phyloP scores from a whole-genome alignment of 2,888 invertebrate species.

The Phania funesta region DNA sequence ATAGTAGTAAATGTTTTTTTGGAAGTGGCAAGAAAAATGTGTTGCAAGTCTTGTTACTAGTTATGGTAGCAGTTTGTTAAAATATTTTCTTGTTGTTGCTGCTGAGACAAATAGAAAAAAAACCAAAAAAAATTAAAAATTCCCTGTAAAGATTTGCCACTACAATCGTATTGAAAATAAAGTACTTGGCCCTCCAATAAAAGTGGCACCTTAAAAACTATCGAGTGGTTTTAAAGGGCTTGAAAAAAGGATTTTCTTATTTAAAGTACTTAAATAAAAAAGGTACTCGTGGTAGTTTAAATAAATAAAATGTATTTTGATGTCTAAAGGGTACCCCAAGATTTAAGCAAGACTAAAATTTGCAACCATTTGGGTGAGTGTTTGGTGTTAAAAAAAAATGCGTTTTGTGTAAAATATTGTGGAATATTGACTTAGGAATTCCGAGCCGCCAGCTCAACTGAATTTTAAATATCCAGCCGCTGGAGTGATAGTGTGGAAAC shows the following conservation, averaged over 20 bases:
- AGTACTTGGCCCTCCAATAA: not conserved
- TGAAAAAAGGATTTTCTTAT: not conserved
- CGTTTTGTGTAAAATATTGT: too few species aligned
- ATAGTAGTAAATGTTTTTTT: conserved; percentile 7
- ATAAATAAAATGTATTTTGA: too few species aligned
- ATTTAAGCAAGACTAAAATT: too few species aligned
- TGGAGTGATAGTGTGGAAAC: too few species aligned
- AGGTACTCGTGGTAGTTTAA: too few species aligned
- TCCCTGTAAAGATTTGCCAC: not conserved
- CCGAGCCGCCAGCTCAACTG: too few species aligned
- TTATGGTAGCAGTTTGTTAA: conserved; percentile 38
- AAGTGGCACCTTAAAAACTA: not conserved
- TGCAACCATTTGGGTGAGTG: too few species aligned
- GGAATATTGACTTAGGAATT: too few species aligned
- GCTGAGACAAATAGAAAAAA: not conserved
- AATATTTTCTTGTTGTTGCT: not conserved
- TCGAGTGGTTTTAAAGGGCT: not conserved
- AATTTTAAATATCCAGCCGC: too few species aligned
- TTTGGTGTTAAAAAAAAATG: too few species aligned
- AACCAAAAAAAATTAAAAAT: not conserved
- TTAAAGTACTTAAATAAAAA: not conserved
- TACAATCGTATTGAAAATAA: not conserved
- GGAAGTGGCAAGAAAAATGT: conserved; percentile 11
- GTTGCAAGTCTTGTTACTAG: conserved; percentile 18
- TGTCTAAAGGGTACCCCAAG: too few species aligned